Conservation (phyloP, 2,888 invertebrate genomes). For the Sycophila texana region DNA sequence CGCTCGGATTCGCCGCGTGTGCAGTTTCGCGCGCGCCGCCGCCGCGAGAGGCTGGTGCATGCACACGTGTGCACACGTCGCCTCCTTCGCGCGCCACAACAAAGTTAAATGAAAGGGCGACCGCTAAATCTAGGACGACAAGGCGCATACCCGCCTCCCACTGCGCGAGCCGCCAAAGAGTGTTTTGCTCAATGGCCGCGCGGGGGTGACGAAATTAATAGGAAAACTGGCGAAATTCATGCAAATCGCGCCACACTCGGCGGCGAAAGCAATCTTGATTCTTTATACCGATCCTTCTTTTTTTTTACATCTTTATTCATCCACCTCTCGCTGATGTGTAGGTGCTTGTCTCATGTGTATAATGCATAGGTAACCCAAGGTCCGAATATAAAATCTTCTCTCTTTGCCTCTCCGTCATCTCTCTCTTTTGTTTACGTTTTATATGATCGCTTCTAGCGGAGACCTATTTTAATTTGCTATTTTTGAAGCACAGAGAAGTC, state of each 20-base stretch:
- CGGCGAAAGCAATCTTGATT: constrained; percentile 54
- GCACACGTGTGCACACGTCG: constrained; percentile 1
- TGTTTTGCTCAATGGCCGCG: constrained; percentile 53
- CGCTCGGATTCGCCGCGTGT: constrained; percentile 44
- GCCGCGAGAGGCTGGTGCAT: neutral
- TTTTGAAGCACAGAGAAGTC: no score
- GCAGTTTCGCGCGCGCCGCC: constrained; percentile 22
- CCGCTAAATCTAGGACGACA: constrained; percentile 57
- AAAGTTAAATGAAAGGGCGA: constrained; percentile 59
- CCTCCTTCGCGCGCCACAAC: constrained; percentile 38
- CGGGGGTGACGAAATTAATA: constrained; percentile 57
- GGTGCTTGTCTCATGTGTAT: no score
- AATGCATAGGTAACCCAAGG: no score
- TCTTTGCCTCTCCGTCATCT: no score
- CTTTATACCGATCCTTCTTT: constrained; percentile 19
- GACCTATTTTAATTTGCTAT: no score
- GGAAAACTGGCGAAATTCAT: constrained; percentile 58
- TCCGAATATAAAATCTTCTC: no score
- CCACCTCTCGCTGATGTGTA: no score
- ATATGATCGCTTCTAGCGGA: no score
- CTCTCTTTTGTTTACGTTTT: no score
- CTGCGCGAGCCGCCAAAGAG: constrained; percentile 43
- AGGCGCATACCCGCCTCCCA: constrained; percentile 48
- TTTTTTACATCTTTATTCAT: neutral
- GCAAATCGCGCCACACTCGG: constrained; percentile 43